Conservation (phyloP, 2,113 vertebrate species). For the Phrynosoma platyrhinos region DNA sequence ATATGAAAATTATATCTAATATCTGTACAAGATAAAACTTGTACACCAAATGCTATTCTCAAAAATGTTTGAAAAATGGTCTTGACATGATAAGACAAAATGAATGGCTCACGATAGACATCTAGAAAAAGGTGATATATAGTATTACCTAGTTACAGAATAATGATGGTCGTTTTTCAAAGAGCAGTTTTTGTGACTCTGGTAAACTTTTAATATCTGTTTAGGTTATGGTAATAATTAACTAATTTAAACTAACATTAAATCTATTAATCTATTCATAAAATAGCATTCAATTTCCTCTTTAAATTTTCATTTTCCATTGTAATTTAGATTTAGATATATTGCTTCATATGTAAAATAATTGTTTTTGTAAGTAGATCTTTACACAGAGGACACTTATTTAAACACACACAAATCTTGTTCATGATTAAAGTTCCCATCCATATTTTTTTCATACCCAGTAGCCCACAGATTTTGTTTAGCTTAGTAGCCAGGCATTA, state of each 20-base stretch:
- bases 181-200: constrained; percentile 62
- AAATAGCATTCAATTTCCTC: not conserved
- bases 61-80: constrained; percentile 49
- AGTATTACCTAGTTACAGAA: constrained; percentile 50
- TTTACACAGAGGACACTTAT: constrained; percentile 8
- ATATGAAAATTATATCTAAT: constrained; percentile 48
- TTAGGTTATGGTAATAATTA: constrained; percentile 66
- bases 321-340: not conserved
- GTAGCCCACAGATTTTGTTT: not conserved
- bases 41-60: constrained; percentile 68
- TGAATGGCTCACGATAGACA: constrained; percentile 76
- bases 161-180: constrained; percentile 75
- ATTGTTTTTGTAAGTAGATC: constrained; percentile 6
- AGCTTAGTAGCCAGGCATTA: not conserved
- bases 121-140: constrained; percentile 78
- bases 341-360: constrained; percentile 15
- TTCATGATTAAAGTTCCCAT: constrained; percentile 36
- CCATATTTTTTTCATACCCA: constrained; percentile 3
- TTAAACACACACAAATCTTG: constrained; percentile 16
- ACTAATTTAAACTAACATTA: constrained; percentile 31
- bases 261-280: not conserved
- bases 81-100: constrained; percentile 71
- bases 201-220: constrained; percentile 61
- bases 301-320: constrained; percentile 24
- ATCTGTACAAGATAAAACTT: constrained; percentile 49